A percentile compares a stretch with the other conserved stretches of the same genome.
These are phyloP conservation scores for Pammene fasciana DNA, from an alignment of 2,888 invertebrate species.

Conservation along the genomic window DNA sequence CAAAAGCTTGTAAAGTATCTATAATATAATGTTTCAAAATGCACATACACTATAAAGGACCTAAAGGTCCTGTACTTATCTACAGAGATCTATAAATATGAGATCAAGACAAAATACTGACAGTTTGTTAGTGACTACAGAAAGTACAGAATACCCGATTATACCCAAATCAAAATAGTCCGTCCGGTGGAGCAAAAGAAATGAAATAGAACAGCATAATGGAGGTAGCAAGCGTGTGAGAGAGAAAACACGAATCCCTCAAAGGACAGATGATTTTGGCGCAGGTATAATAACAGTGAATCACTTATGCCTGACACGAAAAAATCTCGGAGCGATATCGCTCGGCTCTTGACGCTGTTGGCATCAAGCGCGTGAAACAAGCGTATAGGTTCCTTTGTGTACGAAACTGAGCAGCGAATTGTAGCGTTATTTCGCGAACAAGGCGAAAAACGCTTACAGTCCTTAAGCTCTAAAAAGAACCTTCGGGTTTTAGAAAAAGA, in stretches of 20 bases:
- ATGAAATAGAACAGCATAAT: not conserved
- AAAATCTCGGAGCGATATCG: too few relatives aligned
- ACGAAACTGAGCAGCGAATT: too few relatives aligned
- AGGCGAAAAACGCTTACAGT: too few relatives aligned
- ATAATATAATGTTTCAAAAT: not conserved
- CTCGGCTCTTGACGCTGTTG: too few relatives aligned
- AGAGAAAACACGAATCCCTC: not conserved
- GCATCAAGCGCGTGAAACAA: too few relatives aligned
- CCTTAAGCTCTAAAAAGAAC: too few relatives aligned
- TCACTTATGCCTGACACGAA: too few relatives aligned
- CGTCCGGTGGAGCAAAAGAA: not conserved
- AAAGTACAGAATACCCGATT: not conserved
- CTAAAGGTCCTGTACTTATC: not conserved
- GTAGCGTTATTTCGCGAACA: too few relatives aligned
- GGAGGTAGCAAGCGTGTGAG: too few relatives aligned
- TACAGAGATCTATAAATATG: slow-evolving; percentile 5
- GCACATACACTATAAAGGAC: not conserved
- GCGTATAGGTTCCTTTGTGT: too few relatives aligned
- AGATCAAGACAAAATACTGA: slow-evolving; percentile 21
- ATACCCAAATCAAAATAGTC: not conserved
- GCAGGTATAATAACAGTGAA: not conserved
- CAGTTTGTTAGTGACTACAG: not conserved
- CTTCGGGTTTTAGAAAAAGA: too few relatives aligned
- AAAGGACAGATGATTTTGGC: not conserved
- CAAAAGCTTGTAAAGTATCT: not conserved